These are phyloP conservation scores for Psettodes erumei DNA, from an alignment of 2,113 vertebrate genomes.

Conservation along the genomic window DNA sequence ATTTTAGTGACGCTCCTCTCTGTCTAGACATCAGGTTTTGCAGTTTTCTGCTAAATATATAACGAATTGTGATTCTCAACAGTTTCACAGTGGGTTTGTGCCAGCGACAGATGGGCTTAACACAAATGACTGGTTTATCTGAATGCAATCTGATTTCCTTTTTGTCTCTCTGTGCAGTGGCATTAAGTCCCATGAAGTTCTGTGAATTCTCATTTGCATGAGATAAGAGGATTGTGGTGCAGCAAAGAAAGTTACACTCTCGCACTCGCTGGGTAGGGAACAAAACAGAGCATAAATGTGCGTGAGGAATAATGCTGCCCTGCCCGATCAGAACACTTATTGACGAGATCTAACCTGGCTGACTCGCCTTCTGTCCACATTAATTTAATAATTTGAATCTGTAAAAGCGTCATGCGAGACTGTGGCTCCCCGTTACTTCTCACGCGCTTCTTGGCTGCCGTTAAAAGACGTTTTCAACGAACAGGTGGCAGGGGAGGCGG, in stretches of 20 bases:
- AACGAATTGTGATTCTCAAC: background rate
- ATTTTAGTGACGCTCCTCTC: background rate
- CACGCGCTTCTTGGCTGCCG: conserved; percentile 1
- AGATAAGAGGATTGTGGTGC: conserved; percentile 5
- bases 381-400: background rate
- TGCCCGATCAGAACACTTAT: background rate
- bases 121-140: background rate
- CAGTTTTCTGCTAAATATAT: background rate
- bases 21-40: background rate
- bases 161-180: background rate
- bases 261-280: too few species aligned
- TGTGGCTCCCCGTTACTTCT: background rate
- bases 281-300: background rate
- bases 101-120: background rate
- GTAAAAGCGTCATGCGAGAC: background rate
- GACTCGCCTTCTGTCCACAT: background rate
- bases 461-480: conserved; percentile 28
- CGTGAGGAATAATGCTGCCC: background rate
- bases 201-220: background rate
- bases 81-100: background rate
- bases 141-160: background rate
- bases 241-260: conserved; percentile 1
- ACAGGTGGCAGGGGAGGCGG: background rate
- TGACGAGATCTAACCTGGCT: background rate
- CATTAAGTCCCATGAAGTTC: background rate